Evolutionary conservation across 2,888 invertebrate genomes (phyloP).

Genomic region (Acanthopleura granulata): DNA sequence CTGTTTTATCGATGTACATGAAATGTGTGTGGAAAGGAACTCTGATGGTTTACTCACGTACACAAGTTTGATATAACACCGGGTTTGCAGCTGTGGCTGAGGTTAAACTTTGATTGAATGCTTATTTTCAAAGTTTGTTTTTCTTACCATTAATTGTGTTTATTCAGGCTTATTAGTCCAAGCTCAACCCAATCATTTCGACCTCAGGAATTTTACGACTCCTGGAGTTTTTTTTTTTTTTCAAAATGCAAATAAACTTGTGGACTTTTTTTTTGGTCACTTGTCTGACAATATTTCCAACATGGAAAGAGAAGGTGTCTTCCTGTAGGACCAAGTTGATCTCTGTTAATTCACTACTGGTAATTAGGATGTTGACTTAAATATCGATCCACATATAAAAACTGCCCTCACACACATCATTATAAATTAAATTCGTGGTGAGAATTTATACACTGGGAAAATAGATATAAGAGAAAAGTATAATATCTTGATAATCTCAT

Average conservation of each 20-base stretch:
- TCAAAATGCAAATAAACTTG: not conserved
- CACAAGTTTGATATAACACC: not conserved
- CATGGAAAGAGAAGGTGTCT: too few relatives aligned
- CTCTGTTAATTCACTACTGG: too few relatives aligned
- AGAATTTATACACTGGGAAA: too few relatives aligned
- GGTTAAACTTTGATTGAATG: not conserved
- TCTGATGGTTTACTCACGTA: not conserved
- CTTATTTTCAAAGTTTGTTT: constrained; percentile 7
- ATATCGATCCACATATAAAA: too few relatives aligned
- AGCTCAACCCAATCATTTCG: not conserved
- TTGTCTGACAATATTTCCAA: too few relatives aligned
- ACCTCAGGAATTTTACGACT: not conserved
- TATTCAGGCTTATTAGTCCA: constrained; percentile 12
- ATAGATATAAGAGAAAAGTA: too few relatives aligned
- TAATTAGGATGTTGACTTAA: too few relatives aligned
- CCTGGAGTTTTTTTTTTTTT: not conserved
- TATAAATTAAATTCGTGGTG: too few relatives aligned
- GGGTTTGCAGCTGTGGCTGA: not conserved
- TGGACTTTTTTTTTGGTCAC: not conserved
- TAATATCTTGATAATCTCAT: too few relatives aligned
- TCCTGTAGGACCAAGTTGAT: too few relatives aligned
- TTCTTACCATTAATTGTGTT: constrained; percentile 15
- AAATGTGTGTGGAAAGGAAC: not conserved
- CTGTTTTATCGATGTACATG: not conserved
- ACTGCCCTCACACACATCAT: too few relatives aligned